These are phyloP conservation scores for Parotia lawesii DNA, from an alignment of 2,113 vertebrate genomes.

Conservation along the genomic window DNA sequence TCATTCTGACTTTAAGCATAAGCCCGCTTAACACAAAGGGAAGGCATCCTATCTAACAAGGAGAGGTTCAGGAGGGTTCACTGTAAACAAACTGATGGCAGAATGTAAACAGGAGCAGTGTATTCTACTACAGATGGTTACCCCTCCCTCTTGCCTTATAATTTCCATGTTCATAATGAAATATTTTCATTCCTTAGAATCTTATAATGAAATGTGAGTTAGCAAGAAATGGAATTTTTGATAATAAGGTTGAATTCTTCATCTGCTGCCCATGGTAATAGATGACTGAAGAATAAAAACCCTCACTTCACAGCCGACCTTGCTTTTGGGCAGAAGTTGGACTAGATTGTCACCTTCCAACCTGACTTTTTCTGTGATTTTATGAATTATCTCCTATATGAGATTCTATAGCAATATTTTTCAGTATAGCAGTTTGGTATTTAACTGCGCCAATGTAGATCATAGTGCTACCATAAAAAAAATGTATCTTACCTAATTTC, in stretches of 20 bases:
- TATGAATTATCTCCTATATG: not conserved
- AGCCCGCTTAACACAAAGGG: conserved; percentile 51
- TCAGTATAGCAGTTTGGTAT: not conserved
- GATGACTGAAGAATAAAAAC: not conserved
- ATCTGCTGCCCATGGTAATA: not conserved
- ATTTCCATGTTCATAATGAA: conserved; percentile 16
- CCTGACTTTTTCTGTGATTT: not conserved
- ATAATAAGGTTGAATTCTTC: not conserved
- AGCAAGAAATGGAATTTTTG: not conserved
- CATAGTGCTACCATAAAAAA: not conserved
- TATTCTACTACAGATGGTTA: conserved; percentile 55
- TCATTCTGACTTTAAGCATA: conserved; percentile 55
- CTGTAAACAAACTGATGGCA: conserved; percentile 60
- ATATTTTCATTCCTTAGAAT: conserved; percentile 12
- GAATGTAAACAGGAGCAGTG: conserved; percentile 39
- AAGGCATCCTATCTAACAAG: conserved; percentile 34
- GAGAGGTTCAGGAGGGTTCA: conserved; percentile 55
- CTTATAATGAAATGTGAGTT: not conserved
- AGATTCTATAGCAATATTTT: not conserved
- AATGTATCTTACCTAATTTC: not conserved
- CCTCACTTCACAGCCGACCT: not conserved
- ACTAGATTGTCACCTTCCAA: not conserved
- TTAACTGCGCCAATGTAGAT: not conserved
- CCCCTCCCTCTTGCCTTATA: conserved; percentile 9
- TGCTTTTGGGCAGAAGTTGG: not conserved